Conservation (phyloP, 53 echinoderm and acorn worm genomes). For the Luidia sarsii region DNA sequence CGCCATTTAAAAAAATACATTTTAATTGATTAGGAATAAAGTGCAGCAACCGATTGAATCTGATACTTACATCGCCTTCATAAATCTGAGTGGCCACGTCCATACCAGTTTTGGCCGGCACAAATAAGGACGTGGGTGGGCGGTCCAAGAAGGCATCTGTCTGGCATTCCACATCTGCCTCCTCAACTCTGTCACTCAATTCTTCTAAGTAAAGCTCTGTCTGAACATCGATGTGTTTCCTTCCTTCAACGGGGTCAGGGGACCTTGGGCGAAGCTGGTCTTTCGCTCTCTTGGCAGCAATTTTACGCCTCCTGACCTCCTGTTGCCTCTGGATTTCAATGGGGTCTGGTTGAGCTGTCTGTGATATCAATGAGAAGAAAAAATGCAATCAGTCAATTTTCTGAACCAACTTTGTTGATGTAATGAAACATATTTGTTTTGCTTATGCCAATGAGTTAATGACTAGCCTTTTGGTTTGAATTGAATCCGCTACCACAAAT, state of each 20-base stretch:
- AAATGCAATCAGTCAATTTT: no score
- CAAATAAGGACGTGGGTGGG: slow-evolving; percentile 92
- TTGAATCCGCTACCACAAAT: no score
- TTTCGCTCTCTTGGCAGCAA: slow-evolving; percentile 91
- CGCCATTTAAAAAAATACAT: no score
- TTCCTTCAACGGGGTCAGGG: slow-evolving; percentile 94
- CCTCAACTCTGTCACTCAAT: slow-evolving; percentile 92
- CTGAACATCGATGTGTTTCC: slow-evolving; percentile 98
- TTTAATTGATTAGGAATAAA: no score
- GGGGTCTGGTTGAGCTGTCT: slow-evolving; percentile 99
- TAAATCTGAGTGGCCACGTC: slow-evolving; percentile 97
- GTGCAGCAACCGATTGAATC: neutral
- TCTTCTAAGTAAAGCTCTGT: slow-evolving; percentile 98
- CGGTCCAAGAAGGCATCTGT: slow-evolving; percentile 98
- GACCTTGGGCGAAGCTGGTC: slow-evolving; percentile 89
- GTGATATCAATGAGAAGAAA: no score
- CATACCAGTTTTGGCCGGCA: slow-evolving; percentile 95
- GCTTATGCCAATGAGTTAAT: no score
- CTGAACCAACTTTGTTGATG: no score
- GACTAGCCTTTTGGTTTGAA: no score
- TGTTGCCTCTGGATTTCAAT: slow-evolving; percentile 98
- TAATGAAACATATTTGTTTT: no score
- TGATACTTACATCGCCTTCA: slow-evolving; percentile 93
- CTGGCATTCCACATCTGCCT: slow-evolving; percentile 94
- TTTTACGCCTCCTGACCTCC: slow-evolving; percentile 81